Evolutionary conservation across 2,888 invertebrate genomes (phyloP).

Genomic region (Boloria euphrosyne): DNA sequence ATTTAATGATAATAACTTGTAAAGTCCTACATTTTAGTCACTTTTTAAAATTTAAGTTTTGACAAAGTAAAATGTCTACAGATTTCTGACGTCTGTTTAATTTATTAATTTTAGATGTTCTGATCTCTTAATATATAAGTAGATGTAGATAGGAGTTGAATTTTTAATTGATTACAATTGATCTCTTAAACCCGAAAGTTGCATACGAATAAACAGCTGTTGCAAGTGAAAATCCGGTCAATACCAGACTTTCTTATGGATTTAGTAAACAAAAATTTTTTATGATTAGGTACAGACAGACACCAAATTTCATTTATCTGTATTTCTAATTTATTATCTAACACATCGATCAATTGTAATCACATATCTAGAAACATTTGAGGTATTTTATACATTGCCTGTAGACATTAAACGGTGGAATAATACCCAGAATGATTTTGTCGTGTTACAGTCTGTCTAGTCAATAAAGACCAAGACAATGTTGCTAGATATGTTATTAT

Average conservation of each 20-base stretch:
- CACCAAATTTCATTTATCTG: no score
- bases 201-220: no score
- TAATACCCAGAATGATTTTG: background rate
- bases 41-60: no score
- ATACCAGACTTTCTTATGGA: no score
- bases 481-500: conserved; percentile 6
- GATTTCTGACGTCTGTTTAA: background rate
- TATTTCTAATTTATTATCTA: no score
- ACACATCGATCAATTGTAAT: no score
- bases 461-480: conserved; percentile 1
- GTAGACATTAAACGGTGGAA: background rate
- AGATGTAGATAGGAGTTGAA: background rate
- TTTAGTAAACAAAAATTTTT: background rate
- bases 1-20: no score
- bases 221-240: no score
- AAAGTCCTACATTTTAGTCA: no score
- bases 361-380: background rate
- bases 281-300: no score
- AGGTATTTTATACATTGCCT: background rate
- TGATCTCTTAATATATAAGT: background rate
- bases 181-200: no score
- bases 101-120: background rate
- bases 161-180: no score
- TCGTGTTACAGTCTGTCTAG: conserved; percentile 3
- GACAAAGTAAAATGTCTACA: background rate